These are phyloP conservation scores for Rhaphigaster nebulosa DNA, from an alignment of 2,888 invertebrate genomes.

Conservation along the genomic window DNA sequence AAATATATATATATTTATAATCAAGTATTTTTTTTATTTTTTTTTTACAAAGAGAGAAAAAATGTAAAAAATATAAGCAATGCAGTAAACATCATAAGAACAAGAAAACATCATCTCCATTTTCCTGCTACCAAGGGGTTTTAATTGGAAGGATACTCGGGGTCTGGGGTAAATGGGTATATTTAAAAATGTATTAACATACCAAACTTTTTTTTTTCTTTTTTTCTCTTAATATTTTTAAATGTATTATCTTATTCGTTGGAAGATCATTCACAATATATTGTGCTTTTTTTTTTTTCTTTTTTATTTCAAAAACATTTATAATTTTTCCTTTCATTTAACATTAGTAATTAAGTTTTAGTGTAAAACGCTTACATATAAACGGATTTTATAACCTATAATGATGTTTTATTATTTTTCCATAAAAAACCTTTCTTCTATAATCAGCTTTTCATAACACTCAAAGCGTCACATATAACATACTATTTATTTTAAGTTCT, in stretches of 20 bases:
- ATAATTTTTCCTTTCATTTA: constrained; percentile 22
- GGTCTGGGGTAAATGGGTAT: constrained; percentile 35
- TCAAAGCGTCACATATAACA: constrained; percentile 66
- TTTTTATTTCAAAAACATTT: constrained; percentile 39
- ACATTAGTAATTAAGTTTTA: constrained; percentile 44
- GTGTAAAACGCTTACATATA: constrained; percentile 45
- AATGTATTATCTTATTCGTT: constrained; percentile 61
- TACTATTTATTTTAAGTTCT: constrained; percentile 56
- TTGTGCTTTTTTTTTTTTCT: constrained; percentile 7
- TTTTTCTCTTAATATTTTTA: constrained; percentile 46
- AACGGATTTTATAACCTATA: constrained; percentile 44
- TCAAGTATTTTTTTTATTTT: constrained; percentile 49
- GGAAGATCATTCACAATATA: constrained; percentile 62
- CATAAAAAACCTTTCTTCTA: constrained; percentile 60
- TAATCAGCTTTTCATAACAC: constrained; percentile 64
- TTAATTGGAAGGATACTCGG: constrained; percentile 26
- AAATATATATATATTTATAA: constrained; percentile 57
- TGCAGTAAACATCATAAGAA: constrained; percentile 54
- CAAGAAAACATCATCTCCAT: constrained; percentile 55
- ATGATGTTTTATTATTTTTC: constrained; percentile 41
- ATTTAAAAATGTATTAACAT: constrained; percentile 59
- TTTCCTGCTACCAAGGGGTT: constrained; percentile 56
- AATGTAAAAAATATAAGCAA: constrained; percentile 59
- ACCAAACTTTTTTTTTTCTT: constrained; percentile 52
- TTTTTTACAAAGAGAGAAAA: constrained; percentile 58